Percentiles rank a stretch among this genome's conserved stretches.
These are phyloP conservation scores for Tokudaia muenninki DNA, from an alignment of 2,797 vertebrate genomes.

Conservation along the genomic window DNA sequence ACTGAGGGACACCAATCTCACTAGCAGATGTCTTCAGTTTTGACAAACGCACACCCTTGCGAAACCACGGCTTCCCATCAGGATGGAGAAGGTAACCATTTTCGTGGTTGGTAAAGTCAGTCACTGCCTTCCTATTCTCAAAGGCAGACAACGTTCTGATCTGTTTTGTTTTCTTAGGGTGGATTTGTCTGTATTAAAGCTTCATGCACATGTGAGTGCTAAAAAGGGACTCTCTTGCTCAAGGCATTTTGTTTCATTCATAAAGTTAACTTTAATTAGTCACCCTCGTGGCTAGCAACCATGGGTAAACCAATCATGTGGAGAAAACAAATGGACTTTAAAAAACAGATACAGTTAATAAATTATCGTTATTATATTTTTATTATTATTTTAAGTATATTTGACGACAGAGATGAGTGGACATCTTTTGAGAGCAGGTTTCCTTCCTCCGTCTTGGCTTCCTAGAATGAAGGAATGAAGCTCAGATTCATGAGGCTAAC, in stretches of 20 bases:
- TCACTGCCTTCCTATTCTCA: not conserved
- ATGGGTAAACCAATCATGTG: not conserved
- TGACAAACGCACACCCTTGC: not conserved
- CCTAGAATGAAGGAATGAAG: not conserved
- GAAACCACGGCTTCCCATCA: not conserved
- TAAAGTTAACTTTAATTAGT: not conserved
- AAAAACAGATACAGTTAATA: not conserved
- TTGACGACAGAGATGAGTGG: not conserved
- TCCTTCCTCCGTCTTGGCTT: not conserved
- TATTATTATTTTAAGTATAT: not conserved
- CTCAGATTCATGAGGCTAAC: not conserved
- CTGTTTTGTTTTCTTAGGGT: not conserved
- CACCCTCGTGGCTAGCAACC: not conserved
- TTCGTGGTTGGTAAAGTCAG: fast-evolving
- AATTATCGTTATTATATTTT: not conserved
- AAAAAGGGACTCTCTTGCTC: not conserved
- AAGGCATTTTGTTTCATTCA: conserved; percentile 7
- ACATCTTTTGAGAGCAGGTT: not conserved
- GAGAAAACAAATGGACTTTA: not conserved
- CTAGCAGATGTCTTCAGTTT: not conserved
- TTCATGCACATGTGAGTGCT: conserved; percentile 21
- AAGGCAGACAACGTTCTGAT: not conserved
- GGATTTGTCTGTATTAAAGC: not conserved
- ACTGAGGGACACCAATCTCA: not conserved
- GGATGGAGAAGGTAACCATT: not conserved